Percentiles rank a stretch among this genome's conserved stretches.
phyloP scores from a whole-genome alignment of 2,113 vertebrate species.

The Aramus guarauna region DNA sequence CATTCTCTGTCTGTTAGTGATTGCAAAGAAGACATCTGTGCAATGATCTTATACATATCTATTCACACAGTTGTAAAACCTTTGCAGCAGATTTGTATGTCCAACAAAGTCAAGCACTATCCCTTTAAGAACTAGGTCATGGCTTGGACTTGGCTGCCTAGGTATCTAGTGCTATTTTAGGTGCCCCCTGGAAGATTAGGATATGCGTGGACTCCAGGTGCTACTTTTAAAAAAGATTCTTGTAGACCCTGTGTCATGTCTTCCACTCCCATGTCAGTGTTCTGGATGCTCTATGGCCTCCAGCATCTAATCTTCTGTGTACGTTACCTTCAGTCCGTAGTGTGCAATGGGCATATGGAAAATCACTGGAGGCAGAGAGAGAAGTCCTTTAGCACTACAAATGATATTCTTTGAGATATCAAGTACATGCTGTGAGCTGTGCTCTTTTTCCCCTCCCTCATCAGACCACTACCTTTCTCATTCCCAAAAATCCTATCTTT shows the following conservation, averaged over 20 bases:
- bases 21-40: neutral
- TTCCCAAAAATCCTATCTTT: neutral
- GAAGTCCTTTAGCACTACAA: fast-evolving
- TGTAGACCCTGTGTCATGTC: neutral
- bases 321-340: neutral
- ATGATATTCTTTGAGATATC: neutral
- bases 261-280: neutral
- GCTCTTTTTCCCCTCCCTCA: fast-evolving
- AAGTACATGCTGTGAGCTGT: neutral
- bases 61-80: neutral
- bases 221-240: neutral
- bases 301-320: neutral
- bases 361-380: neutral
- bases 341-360: neutral
- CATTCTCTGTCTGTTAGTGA: neutral
- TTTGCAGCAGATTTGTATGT: neutral
- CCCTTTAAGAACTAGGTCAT: neutral
- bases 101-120: neutral
- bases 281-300: neutral
- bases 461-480: neutral
- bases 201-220: neutral
- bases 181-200: neutral
- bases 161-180: neutral
- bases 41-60: neutral
- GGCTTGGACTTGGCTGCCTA: neutral